Conservation (phyloP, 2,797 vertebrate species). For the Atherinosoma microstoma region DNA sequence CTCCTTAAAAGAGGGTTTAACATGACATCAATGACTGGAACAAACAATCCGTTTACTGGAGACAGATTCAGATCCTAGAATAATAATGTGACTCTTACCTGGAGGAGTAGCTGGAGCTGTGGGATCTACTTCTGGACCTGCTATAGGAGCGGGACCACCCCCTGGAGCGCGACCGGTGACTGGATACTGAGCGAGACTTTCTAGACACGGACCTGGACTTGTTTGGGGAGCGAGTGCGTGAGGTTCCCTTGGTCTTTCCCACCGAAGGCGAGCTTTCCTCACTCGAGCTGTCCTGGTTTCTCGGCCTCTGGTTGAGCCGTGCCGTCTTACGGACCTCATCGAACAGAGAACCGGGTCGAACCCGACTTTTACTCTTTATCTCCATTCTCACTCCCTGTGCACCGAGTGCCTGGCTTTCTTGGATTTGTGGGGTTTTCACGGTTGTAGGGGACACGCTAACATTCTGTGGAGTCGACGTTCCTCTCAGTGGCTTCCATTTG, state of each 20-base stretch:
- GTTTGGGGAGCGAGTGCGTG: slow-evolving; percentile 85
- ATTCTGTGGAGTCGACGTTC: slow-evolving; percentile 77
- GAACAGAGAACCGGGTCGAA: slow-evolving; percentile 95
- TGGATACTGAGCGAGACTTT: slow-evolving; percentile 89
- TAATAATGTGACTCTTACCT: slow-evolving; percentile 79
- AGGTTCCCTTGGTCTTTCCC: slow-evolving; percentile 80
- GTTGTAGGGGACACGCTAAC: slow-evolving; percentile 31
- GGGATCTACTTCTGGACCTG: slow-evolving; percentile 88
- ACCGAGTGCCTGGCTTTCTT: slow-evolving; percentile 75
- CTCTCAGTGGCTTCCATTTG: slow-evolving; percentile 96
- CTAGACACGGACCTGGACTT: slow-evolving; percentile 88
- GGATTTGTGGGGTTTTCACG: slow-evolving; percentile 61
- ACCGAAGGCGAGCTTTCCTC: slow-evolving; percentile 88
- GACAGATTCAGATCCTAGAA: not conserved
- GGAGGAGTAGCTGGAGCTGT: slow-evolving; percentile 90
- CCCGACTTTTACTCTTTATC: slow-evolving; percentile 94
- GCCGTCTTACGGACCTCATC: slow-evolving; percentile 98
- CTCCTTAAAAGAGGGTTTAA: slow-evolving; percentile 81
- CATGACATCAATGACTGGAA: not conserved
- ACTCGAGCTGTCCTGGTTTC: slow-evolving; percentile 95
- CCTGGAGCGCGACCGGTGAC: slow-evolving; percentile 85
- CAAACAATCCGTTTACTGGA: not conserved
- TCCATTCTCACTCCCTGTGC: slow-evolving; percentile 92
- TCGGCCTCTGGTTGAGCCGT: slow-evolving; percentile 92
- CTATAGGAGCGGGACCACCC: slow-evolving; percentile 87